Base-by-base conservation (phyloP, 2,113 vertebrate species). In the Eudyptes chrysolophus region DNA sequence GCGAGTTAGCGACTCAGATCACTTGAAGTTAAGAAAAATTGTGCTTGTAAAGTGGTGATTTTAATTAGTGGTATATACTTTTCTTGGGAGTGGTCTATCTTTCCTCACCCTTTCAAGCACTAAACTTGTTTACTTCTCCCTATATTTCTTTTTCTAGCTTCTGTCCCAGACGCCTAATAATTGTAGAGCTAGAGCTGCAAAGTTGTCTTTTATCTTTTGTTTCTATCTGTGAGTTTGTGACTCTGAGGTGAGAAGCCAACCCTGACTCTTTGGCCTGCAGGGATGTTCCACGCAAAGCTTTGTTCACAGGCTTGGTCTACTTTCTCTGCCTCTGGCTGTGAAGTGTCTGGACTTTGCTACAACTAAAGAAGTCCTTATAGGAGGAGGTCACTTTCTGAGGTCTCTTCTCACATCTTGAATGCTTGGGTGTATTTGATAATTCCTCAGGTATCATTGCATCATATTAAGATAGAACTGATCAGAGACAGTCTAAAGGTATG, bases 131-230 rank as follows among this genome's bases (percentile, higher is more conserved):
- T 88, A 4, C 51, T 86, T 93, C 10, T 54, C 25, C 14, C 20
- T 86, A 0, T 72, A 44, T 72, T 92, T 85, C 27, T 74, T 83
- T 52, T 81, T 61, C 13, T 84, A 86, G 24, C 46, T 84, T 95
- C 85, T 74, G 29, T 86, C 48, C 9, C 71, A 94, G 62, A 29
- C 11, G 1, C 21, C 44, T 76, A 52, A 16, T 83, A 88, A 65
- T 83, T 22, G 3, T 69, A 49, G 70, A 61, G 34, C 44, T 42
- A 27, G 78, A 92, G 58, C 62, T 89, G 46, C 10, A 7, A 66
- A 61, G 54, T 42, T 60, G 24, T 83, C 70, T 94, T 90, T 94
- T 79, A 65, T 89, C 70, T 93, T 93, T 69, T 79, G 58, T 76
- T 89, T 85, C 57, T 87, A 4, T 71, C 42, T 57, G 18, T 57